phyloP scores from a whole-genome alignment of 1,140 invertebrate genomes.

The Vanessa tameamea region DNA sequence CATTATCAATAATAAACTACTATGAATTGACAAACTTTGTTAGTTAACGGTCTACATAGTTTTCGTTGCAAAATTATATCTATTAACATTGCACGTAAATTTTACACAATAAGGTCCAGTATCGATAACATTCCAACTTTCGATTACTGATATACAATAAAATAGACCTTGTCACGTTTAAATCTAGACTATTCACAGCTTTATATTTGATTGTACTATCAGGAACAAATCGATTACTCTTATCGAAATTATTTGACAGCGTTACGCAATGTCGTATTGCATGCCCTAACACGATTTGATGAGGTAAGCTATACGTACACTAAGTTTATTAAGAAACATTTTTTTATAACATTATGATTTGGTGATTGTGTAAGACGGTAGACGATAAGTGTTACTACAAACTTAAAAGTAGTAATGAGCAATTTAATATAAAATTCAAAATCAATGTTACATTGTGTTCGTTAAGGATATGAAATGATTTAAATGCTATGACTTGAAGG shows the following conservation, averaged over 20 bases:
- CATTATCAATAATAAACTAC: background rate
- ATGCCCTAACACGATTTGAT: constrained; percentile 51
- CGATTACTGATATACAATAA: constrained; percentile 8
- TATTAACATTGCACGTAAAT: background rate
- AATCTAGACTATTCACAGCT: constrained; percentile 23
- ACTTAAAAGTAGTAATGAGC: too few species aligned
- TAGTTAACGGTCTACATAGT: background rate
- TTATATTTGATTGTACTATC: constrained; percentile 35
- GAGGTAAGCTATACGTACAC: constrained; percentile 38
- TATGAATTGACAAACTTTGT: background rate
- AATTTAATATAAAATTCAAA: too few species aligned
- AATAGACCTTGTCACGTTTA: constrained; percentile 30
- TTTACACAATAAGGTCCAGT: background rate
- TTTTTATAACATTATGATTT: background rate
- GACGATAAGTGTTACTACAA: too few species aligned
- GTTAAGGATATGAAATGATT: too few species aligned
- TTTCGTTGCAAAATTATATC: background rate
- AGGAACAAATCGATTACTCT: constrained; percentile 50
- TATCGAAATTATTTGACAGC: constrained; percentile 48
- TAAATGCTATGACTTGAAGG: too few species aligned
- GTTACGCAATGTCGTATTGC: constrained; percentile 44
- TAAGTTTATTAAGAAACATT: background rate
- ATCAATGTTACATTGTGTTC: too few species aligned
- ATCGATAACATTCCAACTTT: constrained; percentile 7
- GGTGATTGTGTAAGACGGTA: background rate